Evolutionary conservation across 2,888 invertebrate species (phyloP), one percentile per base, ranked within the genome.

Genomic region (Synergus gifuensis): DNA sequence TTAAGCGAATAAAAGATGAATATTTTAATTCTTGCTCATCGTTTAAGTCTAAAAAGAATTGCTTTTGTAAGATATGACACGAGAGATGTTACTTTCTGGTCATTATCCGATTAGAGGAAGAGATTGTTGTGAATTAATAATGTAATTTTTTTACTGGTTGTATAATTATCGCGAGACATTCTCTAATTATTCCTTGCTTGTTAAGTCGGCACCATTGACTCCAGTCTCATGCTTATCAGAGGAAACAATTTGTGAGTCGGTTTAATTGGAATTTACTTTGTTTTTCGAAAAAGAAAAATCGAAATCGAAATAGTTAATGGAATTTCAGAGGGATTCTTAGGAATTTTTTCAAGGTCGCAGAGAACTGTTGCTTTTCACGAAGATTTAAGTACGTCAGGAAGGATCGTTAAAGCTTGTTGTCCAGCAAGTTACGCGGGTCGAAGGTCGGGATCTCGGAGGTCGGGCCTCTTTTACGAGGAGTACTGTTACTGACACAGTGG

Each of bases 401-500:
- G 81, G 78, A 79, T 81, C 79, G 78, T 69, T 49, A 49, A 28
- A 69, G 28, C 28, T 69, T 76, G 82, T 80, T 78, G 64, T 76
- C 78, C 78, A 77, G 78, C 79, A 76, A 82, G 81, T 78, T 79
- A 77, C 78, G 40, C 81, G 78, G 81, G 82, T 83, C 83, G 76
- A 76, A 86, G 87, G 85, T 79, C 81, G 67, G 73, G 84, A 85
- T 83, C 86, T 83, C 80, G 81, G 82, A 79, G 83, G 79, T 79
- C 79, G 82, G 81, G 66, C 79, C 86, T 86, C 86, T 86, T 87
- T 88, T 87, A 85, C 87, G 85, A 85, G 87, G 86, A 87, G 88
- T 89, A 89, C 90, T 89, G 90, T 90, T 90, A 90, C 89, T 89
- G 90, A 89, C 90, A 90, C 89, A 90, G 90, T 90, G 89, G 89